Base-by-base conservation (phyloP, 2,797 vertebrate species). In the Enteromius mattozi region DNA sequence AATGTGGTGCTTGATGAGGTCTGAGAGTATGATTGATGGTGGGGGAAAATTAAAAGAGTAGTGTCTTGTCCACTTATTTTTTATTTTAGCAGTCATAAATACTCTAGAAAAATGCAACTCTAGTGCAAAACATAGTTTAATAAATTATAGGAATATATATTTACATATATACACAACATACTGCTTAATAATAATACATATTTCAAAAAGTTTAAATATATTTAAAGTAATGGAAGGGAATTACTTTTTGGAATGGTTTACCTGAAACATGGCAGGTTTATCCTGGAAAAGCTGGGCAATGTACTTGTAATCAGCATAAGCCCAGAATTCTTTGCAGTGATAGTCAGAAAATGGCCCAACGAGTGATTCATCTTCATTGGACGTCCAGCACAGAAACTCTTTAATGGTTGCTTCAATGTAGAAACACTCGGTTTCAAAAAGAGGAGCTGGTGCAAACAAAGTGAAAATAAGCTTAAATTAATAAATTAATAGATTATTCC, bases 291-390 rank as follows among this genome's bases (percentile, higher is more conserved):
- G 71, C 75, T 79, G 86, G 54, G 95, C 93, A 59, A 99, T 95
- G 88, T 99, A 98, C 89, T 99, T 99, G 93, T 99, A 99, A 93
- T 99, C 98, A 12, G 98, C 98, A 1, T 99, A 99, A 81, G 97
- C 96, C 98, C 98, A 99, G 84, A 95, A 96, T 66, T 96, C 93
- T 45, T 95, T 94, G 82, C 75, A 74, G 65, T 96, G 90, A 0
- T 94, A 98, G 75, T 92, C 88, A 85, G 83, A 86, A 91, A 99
- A 97, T 4, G 95, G 94, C 51, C 97, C 96, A 13, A 89, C 91
- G 33, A 86, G 80, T 27, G 76, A 6, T 80, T 90, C 87, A 10
- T 88, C 78, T 59, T 91, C 90, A 27, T 90, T 92, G 51, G 0
- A 86, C 77, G 90, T 91, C 98, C 98, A 99, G 85, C 89, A 88